Evolutionary conservation across 2,113 vertebrate genomes (phyloP), one percentile per base, ranked within the genome.

Genomic region (Ptilonorhynchus violaceus): DNA sequence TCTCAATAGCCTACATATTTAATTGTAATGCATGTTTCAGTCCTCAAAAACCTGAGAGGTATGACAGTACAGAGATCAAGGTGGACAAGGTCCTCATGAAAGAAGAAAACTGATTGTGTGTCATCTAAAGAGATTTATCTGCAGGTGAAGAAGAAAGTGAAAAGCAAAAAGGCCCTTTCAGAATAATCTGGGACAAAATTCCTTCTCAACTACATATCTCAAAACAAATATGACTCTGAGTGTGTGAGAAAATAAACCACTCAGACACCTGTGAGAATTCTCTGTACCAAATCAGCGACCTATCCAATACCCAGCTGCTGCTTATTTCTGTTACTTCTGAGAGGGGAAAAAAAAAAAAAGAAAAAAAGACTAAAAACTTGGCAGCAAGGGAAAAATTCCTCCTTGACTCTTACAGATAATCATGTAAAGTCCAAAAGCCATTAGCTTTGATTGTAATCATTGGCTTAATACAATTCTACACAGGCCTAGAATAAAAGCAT

Each of bases 391-490:
- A 55, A 85, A 86, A 74, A 42, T 33, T 84, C 68, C 46, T 91
- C 56, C 39, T 91, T 84, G 52, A 74, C 52, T 85, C 33, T 77
- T 81, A 63, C 4, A 88, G 83, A 84, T 74, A 92, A 94, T 91
- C 76, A 95, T 0, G 0, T 42, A 55, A 92, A 91, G 60, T 89
- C 94, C 91, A 92, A 95, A 92, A 93, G 24, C 63, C 86, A 93
- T 95, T 93, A 96, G 35, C 47, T 96, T 92, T 96, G 79, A 89
- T 87, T 96, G 52, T 80, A 89, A 89, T 84, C 76, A 84, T 86
- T 92, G 52, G 35, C 56, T 96, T 96, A 95, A 93, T 68, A 86
- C 33, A 41, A 52, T 80, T 95, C 64, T 93, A 47, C 39, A 73
- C 37, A 67, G 55, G 22, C 62, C 67, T 76, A 88, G 77, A 83